Evolutionary conservation across 92 coral and sea anemone species (phyloP).

Genomic region (Heteractis magnifica): DNA sequence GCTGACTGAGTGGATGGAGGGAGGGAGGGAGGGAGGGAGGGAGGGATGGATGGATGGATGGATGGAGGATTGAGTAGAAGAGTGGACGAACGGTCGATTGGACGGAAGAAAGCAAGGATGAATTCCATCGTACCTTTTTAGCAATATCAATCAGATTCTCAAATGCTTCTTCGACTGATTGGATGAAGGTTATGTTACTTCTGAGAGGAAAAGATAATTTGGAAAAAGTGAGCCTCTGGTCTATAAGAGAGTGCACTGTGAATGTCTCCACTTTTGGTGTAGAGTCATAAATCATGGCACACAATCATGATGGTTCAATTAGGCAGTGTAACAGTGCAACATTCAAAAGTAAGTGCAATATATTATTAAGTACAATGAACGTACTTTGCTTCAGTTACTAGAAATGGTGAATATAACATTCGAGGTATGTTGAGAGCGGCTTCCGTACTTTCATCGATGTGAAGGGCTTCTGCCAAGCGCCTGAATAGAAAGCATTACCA

Average conservation of each 20-base stretch:
- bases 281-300: too few species aligned
- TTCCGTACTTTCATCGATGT: conserved; percentile 60
- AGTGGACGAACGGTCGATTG: background rate
- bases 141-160: conserved; percentile 62
- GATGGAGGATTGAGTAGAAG: background rate
- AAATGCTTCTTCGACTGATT: conserved; percentile 81
- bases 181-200: conserved; percentile 68
- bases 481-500: conserved; percentile 25
- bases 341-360: background rate
- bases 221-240: too few species aligned
- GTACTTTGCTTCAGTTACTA: conserved; percentile 85
- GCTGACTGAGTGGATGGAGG: background rate
- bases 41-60: background rate
- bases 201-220: conserved; percentile 22
- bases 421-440: conserved; percentile 45
- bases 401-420: conserved; percentile 64
- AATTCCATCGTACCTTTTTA: conserved; percentile 52
- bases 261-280: too few species aligned
- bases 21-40: background rate
- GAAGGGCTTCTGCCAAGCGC: conserved; percentile 85
- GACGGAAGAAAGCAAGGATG: background rate
- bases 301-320: too few species aligned
- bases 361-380: conserved; percentile 3
- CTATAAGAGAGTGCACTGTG: too few species aligned
- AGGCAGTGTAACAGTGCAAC: too few species aligned